Percentiles rank a stretch among this genome's conserved stretches.
Evolutionary conservation across 2,797 vertebrate genomes (phyloP).

Genomic region (Cichlasoma orientale): DNA sequence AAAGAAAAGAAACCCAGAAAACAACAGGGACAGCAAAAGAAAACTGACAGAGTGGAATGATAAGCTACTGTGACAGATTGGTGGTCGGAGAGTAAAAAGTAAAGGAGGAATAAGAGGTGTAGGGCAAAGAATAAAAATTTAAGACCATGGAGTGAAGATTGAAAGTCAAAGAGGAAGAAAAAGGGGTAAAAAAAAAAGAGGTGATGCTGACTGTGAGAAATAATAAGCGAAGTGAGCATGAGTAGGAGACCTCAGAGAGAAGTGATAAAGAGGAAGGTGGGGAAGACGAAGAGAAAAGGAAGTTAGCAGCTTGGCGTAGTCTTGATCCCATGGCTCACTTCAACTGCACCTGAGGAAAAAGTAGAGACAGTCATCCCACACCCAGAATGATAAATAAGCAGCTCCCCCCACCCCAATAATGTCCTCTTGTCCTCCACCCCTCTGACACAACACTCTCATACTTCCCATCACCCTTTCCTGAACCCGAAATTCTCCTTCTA

Average conservation of each 20-base stretch:
- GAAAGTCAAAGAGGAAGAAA: conserved; percentile 19
- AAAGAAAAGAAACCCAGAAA: conserved; percentile 39
- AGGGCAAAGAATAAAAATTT: conserved; percentile 17
- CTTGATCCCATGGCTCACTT: conserved; percentile 23
- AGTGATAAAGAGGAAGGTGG: conserved; percentile 23
- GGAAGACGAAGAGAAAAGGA: conserved; percentile 37
- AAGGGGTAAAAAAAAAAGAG: conserved; percentile 21
- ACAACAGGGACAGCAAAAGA: conserved; percentile 60
- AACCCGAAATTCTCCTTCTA: conserved; percentile 42
- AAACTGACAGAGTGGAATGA: conserved; percentile 50
- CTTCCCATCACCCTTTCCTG: conserved; percentile 33
- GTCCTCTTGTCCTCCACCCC: conserved; percentile 1
- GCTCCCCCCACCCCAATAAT: conserved; percentile 8
- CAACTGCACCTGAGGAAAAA: conserved; percentile 73
- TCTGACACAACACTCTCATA: conserved; percentile 35
- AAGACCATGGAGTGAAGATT: conserved; percentile 3
- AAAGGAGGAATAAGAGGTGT: conserved; percentile 25
- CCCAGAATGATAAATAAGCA: conserved; percentile 38
- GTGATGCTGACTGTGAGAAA: conserved; percentile 38
- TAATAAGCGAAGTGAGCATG: conserved; percentile 27
- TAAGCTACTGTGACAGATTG: conserved; percentile 25
- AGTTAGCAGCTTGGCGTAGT: conserved; percentile 46
- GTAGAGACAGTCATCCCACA: conserved; percentile 75
- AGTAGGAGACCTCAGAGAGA: conserved; percentile 28
- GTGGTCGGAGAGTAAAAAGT: conserved; percentile 37